Evolutionary conservation across 2,888 invertebrate species (phyloP).

Genomic region (Acleris holmiana): DNA sequence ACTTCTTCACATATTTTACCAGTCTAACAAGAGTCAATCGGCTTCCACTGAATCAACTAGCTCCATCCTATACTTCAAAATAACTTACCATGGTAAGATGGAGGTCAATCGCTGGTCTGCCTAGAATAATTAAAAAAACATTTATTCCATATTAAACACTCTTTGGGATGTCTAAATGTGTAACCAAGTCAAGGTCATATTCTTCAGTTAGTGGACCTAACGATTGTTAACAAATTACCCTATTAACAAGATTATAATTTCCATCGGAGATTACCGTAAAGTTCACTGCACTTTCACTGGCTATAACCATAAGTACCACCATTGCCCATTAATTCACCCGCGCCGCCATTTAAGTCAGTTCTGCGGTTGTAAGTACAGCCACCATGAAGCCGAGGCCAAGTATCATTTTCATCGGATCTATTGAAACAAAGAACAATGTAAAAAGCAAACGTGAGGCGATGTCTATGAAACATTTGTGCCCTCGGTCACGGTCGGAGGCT

Average conservation of each 20-base stretch:
- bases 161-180: no score
- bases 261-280: not conserved
- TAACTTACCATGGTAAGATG: no score
- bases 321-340: constrained; percentile 19
- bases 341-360: constrained; percentile 35
- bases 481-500: constrained; percentile 74
- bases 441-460: constrained; percentile 62
- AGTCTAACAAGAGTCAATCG: no score
- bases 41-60: no score
- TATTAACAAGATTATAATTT: not conserved
- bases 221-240: no score
- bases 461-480: constrained; percentile 69
- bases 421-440: constrained; percentile 62
- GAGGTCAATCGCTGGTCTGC: no score
- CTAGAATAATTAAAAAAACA: no score
- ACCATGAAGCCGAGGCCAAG: constrained; percentile 46
- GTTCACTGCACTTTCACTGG: constrained; percentile 3
- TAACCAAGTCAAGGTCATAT: no score
- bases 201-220: no score
- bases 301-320: constrained; percentile 10
- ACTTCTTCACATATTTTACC: no score
- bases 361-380: constrained; percentile 37
- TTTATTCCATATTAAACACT: no score
- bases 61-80: no score
- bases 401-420: constrained; percentile 51